Conservation (phyloP, 2,888 invertebrate species). For the Yponomeuta cagnagella region DNA sequence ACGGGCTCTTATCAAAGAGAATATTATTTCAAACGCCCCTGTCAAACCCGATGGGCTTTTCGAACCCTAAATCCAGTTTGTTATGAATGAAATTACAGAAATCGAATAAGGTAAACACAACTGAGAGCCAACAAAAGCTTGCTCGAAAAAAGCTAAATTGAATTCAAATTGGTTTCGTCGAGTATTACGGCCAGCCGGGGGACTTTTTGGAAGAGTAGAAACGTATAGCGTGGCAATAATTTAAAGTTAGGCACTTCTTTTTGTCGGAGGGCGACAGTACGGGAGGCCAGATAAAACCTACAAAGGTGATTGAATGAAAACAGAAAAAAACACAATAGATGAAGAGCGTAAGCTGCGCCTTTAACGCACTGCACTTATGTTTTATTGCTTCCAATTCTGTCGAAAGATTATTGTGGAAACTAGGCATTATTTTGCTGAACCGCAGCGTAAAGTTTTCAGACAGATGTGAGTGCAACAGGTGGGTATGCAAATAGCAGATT, state of each 20-base stretch:
- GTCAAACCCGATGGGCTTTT: conserved; percentile 71
- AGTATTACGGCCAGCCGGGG: conserved; percentile 71
- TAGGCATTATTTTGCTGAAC: conserved; percentile 5
- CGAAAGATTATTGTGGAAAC: conserved; percentile 1
- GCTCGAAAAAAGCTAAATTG: conserved; percentile 74
- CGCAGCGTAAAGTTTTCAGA: conserved; percentile 14
- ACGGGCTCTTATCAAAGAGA: conserved; percentile 73
- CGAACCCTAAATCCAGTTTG: conserved; percentile 74
- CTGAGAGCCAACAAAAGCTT: conserved; percentile 74
- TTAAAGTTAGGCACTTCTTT: conserved; percentile 61
- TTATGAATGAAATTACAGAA: conserved; percentile 77
- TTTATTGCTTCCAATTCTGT: conserved; percentile 19
- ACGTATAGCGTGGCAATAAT: conserved; percentile 57
- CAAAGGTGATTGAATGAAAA: conserved; percentile 53
- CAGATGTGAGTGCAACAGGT: conserved; percentile 39
- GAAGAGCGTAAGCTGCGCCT: conserved; percentile 22
- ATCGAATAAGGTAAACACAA: conserved; percentile 76
- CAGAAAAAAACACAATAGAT: conserved; percentile 34
- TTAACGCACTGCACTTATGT: conserved; percentile 14
- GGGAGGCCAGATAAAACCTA: conserved; percentile 45
- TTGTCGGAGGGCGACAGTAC: conserved; percentile 57
- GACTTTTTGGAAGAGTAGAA: conserved; percentile 57
- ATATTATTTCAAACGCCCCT: conserved; percentile 76
- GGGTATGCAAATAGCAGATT: conserved; percentile 44
- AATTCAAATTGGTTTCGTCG: conserved; percentile 76